phyloP scores from a whole-genome alignment of 1,140 invertebrate species.

The Scaptomyza montana region DNA sequence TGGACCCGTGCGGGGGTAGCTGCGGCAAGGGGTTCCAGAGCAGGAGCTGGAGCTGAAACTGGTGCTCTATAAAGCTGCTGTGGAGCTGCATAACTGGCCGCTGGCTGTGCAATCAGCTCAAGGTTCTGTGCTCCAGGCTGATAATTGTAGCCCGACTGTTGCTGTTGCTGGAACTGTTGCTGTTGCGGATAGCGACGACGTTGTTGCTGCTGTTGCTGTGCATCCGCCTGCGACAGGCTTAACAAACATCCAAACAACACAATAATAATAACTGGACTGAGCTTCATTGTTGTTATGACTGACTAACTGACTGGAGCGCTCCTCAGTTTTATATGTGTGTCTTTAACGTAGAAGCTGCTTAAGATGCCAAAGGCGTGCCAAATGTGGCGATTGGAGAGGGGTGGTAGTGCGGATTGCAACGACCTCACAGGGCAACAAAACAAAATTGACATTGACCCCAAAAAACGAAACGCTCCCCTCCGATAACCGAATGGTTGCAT shows the following conservation, averaged over 20 bases:
- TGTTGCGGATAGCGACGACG: slow-evolving; percentile 28
- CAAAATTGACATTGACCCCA: slow-evolving; percentile 72
- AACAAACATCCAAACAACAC: slow-evolving; percentile 39
- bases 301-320: background rate
- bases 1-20: slow-evolving; percentile 23
- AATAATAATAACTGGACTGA: slow-evolving; percentile 39
- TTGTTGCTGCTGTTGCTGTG: slow-evolving; percentile 26
- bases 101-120: slow-evolving; percentile 29
- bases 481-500: slow-evolving; percentile 41
- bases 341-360: slow-evolving; percentile 36
- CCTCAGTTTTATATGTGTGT: slow-evolving; percentile 47
- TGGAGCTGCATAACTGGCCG: slow-evolving; percentile 45
- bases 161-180: slow-evolving; percentile 37
- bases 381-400: background rate
- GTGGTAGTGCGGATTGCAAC: background rate
- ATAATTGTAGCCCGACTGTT: slow-evolving; percentile 43
- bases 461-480: slow-evolving; percentile 21
- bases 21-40: background rate
- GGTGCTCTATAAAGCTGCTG: slow-evolving; percentile 35
- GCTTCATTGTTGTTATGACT: slow-evolving; percentile 57
- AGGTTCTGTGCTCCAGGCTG: slow-evolving; percentile 26
- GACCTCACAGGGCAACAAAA: slow-evolving; percentile 35
- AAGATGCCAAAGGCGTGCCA: slow-evolving; percentile 42
- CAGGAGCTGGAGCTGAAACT: background rate
- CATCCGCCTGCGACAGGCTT: slow-evolving; percentile 38